Conservation (phyloP, 2,797 vertebrate genomes). For the Myiotriccus ornatus region DNA sequence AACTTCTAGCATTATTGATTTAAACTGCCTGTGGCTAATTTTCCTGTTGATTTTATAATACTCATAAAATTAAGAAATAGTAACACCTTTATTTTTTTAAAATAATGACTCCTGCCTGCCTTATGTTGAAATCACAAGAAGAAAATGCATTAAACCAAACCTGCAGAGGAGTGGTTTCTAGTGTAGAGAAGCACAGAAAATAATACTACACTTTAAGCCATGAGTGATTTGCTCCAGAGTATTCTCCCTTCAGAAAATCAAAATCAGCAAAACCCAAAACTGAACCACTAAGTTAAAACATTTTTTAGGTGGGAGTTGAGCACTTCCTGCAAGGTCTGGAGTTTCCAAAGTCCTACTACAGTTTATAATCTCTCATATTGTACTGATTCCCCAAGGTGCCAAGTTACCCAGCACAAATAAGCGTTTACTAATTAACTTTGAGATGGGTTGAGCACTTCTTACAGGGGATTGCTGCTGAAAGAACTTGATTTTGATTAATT, state of each 20-base stretch:
- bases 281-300: neutral
- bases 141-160: neutral
- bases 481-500: neutral
- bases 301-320: neutral
- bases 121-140: neutral
- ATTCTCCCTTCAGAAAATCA: neutral
- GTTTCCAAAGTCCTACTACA: neutral
- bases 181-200: neutral
- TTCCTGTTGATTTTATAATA: neutral
- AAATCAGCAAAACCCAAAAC: fast-evolving
- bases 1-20: neutral
- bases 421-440: neutral
- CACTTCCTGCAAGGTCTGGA: neutral
- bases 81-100: neutral
- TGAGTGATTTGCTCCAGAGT: neutral
- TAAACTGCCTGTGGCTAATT: neutral
- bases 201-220: neutral
- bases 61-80: neutral
- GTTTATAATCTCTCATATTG: neutral
- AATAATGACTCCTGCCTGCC: neutral
- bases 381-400: neutral
- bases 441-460: neutral
- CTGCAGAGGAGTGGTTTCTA: neutral
- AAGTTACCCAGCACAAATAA: neutral
- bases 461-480: neutral